Base-by-base conservation (phyloP, 2,888 invertebrate species). In the Meta bourneti region DNA sequence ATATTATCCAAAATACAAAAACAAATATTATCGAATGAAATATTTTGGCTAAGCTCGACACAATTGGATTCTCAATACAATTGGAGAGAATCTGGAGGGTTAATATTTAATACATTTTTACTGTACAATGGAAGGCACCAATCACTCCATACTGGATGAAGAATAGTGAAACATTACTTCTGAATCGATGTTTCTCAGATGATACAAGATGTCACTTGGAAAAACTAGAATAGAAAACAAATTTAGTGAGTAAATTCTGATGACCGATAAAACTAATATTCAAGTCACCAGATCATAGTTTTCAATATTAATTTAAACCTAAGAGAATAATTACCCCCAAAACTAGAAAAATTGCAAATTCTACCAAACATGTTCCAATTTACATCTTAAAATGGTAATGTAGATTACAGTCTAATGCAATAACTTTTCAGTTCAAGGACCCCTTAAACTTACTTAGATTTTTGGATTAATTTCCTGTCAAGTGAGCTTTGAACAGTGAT, bases 31-130 rank as follows among this genome's bases (percentile, higher is more conserved):
- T 51, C 19, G 19, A 86, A 19, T 69, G 51, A 75, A 77, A 75
- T 16, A 77, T 75, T 85, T 85, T 85, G 85, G 85, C 85, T 85
- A 77, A 86, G 77, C 77, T 85, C 81, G 71, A 19, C 71, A 71
- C 8, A n/a, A 48, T 48, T 69, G 48, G 70, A 49, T 81, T 70
- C 48, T 71, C 70, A 49, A 49, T 48, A 48, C n/a, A 61, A 4
- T 77, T 8, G 0, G 13, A 61, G 16, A 11, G 61, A 34, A 61
- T 54, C 61, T 79, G 19, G 20, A 34, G 1, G 34, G 78, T 54
- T 61, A 61, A 61, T 16, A 61, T 61, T 16, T 16, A 9, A 61
- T 61, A 61, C 61, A 16, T 61, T 61, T 61, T 16, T 34, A 61
- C 34, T 79, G 79, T 79, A 79, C 79, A 79, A 16, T 20, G 19